Base-by-base conservation (phyloP, 2,113 vertebrate species). In the Poecile atricapillus region DNA sequence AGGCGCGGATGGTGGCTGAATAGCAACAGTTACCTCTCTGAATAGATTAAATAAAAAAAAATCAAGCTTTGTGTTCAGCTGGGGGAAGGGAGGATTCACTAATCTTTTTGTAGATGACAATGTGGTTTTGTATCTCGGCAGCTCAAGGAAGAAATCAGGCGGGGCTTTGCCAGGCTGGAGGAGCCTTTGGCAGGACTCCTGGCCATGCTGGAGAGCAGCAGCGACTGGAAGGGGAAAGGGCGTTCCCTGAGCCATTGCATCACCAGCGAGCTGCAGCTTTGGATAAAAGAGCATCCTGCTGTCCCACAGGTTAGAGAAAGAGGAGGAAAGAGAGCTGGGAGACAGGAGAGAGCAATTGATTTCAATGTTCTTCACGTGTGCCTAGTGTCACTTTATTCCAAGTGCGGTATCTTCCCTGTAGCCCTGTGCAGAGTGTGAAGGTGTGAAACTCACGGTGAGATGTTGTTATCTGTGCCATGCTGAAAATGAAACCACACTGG, bases 21-120 rank as follows among this genome's bases (percentile, higher is more conserved):
- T 95, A 94, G 96, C 91, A 82, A 97, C 97, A 97, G 94, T 97
- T 97, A 97, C 97, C 96, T 97, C 94, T 94, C 92, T 96, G 95
- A 97, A 97, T 89, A 93, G 95, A 97, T 96, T 91, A 96, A 90
- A 96, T 96, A 90, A 31, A 82, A 94, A 93, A 95, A 91, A 95
- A 93, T 83, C 79, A 67, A 93, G 86, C 94, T 95, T 95, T 67
- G 31, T 86, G 93, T 81, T 93, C 49, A 15, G 53, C 62, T 15
- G 47, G 63, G 90, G 89, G 94, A 77, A 89, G 90, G 92, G 95
- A 96, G 85, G 76, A 91, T 89, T 88, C 79, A 59, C 84, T 94
- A 71, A 91, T 76, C 85, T 91, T 95, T 95, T 81, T 83, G 95
- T 92, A 71, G 77, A 44, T 78, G 52, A 91, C 96, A 95, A 85